Percentiles rank a stretch among this genome's conserved stretches.
Conservation (phyloP, 2,888 invertebrate species). For the Balanococcus diminutus region DNA sequence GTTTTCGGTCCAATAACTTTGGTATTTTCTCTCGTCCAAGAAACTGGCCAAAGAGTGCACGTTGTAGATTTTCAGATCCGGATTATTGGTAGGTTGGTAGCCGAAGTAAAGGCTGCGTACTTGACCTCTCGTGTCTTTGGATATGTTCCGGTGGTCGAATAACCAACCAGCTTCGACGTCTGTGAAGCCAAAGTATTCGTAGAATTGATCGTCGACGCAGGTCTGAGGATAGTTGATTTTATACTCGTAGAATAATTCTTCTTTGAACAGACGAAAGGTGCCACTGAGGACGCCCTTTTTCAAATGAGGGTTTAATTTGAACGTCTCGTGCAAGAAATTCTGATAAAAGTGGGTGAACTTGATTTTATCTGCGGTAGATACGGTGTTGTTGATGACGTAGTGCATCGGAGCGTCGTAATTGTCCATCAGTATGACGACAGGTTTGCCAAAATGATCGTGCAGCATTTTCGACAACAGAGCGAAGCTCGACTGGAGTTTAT, state of each 20-base stretch:
- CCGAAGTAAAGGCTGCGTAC: background rate
- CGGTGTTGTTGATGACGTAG: background rate
- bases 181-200: background rate
- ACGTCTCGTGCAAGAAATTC: background rate
- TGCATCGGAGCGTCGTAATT: background rate
- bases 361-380: background rate
- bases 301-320: background rate
- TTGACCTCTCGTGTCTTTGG: background rate
- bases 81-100: background rate
- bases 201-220: background rate
- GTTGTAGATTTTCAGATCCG: background rate
- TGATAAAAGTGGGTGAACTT: background rate
- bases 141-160: background rate
- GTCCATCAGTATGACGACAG: background rate
- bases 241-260: background rate
- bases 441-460: background rate
- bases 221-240: background rate
- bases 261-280: background rate
- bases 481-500: background rate
- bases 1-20: background rate
- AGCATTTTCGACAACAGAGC: background rate
- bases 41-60: background rate
- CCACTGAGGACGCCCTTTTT: background rate
- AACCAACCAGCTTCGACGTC: background rate
- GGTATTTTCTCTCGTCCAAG: background rate